Evolutionary conservation across 2,797 vertebrate genomes (phyloP), one percentile per base, ranked within the genome.

Genomic region (Corythornis leucogaster): DNA sequence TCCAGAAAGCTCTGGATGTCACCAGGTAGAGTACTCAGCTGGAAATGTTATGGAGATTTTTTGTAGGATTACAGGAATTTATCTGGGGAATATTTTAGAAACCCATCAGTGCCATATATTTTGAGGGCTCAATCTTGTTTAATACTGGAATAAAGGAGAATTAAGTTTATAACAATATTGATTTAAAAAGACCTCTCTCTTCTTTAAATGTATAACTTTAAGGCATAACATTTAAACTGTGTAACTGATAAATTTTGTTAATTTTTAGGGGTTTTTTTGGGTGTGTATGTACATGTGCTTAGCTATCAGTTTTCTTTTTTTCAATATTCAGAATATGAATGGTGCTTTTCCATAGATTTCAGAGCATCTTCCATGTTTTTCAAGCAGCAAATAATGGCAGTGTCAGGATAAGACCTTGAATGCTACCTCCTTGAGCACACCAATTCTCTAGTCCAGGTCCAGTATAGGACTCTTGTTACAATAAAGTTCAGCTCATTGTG

Each of bases 1-100:
- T 99, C 84, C 99, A 99, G 94, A 99, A 99, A 96, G 99, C 99
- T 78, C 97, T 99, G 66, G 99, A 99, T 93, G 96, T 99, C 96
- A 99, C 99, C 89, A 99, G 99, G 99, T 99, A 90, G 87, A 96
- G 64, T 85, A 79, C 25, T 69, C 19, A 3, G 25, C 61, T 77
- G 59, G 28, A 73, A 54, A 82, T 38, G 5, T 15, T 80, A 5
- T 3, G 6, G 6, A 79, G 20, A 3, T 16, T 73, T 61, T 61
- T 79, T 87, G 26, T 12, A 26, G 40, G 40, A n/a, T 53, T 79
- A 50, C 9, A 35, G n/a, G 45, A 69, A 24, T 8, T 6, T 11
- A 43, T 19, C 16, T 55, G 31, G 24, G n/a, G 51, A 64, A 50
- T 2, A 2, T 38, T 73, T 81, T 54, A 81, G n/a, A 67, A 95